Base-by-base conservation (phyloP, 2,888 invertebrate species). In the Zygogramma bicolorata region DNA sequence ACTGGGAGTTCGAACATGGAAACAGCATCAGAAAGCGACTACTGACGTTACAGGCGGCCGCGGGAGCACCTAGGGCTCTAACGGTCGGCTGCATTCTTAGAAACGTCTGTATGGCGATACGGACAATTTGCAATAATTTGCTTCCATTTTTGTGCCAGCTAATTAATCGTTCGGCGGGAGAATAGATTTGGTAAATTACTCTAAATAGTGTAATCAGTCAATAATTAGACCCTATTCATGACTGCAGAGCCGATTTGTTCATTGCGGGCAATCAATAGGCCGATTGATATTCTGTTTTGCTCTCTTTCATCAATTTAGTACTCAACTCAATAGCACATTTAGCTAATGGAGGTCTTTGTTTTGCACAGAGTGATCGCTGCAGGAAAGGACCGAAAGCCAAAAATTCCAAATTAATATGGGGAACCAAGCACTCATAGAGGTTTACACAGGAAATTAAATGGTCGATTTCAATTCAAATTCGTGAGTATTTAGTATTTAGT, bases 1-100 rank as follows among this genome's bases (percentile, higher is more conserved):
- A 79, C 79, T 75, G 80, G 77, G 77, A 79, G 76, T 59, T 79
- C 78, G 73, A 75, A 79, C 79, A 80, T 81, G 76, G 79, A 81
- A 81, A 79, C 70, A 73, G 70, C 75, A 74, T 67, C 73, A 71
- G 66, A 53, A 53, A 53, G 25, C 53, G 53, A 53, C 53, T 53
- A 53, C 53, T 53, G 53, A 53, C 27, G 53, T 27, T 27, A 27
- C 53, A 53, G 20, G 13, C 25, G n/a, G 40, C 40, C 42, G 18
- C 42, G n/a, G 53, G 73, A 71, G 65, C 75, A 73, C 75, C 76
- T 78, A 74, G 69, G 75, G 78, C 73, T 73, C 70, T 77, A 78
- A 78, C 78, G 78, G 78, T 75, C 66, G 65, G 49, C 63, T 68
- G 70, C 63, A 78, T 78, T 78, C 77, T 72, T 75, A 57, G 71